Conservation (phyloP, 2,888 invertebrate species). For the Cantharis lateralis region DNA sequence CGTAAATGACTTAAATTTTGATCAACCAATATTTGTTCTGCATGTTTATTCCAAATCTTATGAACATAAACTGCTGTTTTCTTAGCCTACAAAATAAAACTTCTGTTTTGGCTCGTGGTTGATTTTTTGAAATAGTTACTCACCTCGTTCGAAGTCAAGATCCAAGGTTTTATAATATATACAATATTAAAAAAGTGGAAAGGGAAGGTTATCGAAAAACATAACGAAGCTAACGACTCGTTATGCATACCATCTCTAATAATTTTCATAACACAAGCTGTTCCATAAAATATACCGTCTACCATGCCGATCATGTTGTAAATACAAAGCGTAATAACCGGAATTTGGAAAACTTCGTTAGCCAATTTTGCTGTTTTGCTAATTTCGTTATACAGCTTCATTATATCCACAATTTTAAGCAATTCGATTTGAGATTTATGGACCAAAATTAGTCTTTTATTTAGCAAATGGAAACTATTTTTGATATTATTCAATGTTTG, state of each 20-base stretch:
- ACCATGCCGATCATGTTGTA: no score
- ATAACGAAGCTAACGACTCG: not conserved
- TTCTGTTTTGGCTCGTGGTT: no score
- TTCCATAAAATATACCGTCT: no score
- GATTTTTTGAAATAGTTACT: not conserved
- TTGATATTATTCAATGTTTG: no score
- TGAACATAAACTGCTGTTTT: constrained; percentile 34
- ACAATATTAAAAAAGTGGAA: not conserved
- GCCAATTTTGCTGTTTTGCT: not conserved
- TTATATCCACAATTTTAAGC: not conserved
- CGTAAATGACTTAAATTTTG: constrained; percentile 31
- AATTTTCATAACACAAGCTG: no score
- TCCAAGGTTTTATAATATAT: not conserved
- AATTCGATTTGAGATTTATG: not conserved
- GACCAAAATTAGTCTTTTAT: not conserved
- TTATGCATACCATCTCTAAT: no score
- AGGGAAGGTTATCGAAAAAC: not conserved
- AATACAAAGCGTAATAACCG: no score
- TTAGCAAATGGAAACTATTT: not conserved
- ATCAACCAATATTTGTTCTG: no score
- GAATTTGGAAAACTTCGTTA: not conserved
- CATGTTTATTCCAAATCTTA: constrained; percentile 37
- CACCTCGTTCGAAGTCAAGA: not conserved
- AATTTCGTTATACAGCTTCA: not conserved
- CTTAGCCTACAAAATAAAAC: constrained; percentile 21